Evolutionary conservation across 2,888 invertebrate genomes (phyloP).

Genomic region (Machimus rusticus): DNA sequence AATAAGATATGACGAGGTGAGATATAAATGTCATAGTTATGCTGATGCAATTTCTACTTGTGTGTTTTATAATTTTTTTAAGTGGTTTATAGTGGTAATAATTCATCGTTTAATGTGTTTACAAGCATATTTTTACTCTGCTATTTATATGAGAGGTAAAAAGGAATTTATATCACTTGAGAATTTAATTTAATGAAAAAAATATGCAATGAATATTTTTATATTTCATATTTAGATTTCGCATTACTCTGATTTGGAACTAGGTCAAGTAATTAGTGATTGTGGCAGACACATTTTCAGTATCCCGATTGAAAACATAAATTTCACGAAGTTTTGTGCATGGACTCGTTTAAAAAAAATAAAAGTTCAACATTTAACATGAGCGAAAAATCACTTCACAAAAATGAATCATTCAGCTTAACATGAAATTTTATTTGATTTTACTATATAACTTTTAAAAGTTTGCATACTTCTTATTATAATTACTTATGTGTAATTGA

Average conservation of each 20-base stretch:
- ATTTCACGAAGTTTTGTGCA: too few species aligned
- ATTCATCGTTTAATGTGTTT: background rate
- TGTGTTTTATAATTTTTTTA: background rate
- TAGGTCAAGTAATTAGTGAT: background rate
- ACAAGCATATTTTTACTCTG: background rate
- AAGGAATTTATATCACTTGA: background rate
- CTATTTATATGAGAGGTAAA: background rate
- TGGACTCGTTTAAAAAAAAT: too few species aligned
- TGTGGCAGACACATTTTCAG: background rate
- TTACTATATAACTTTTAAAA: too few species aligned
- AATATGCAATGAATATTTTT: background rate
- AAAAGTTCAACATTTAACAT: too few species aligned
- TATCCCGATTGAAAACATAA: background rate
- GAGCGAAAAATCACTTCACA: too few species aligned
- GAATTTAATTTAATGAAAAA: background rate
- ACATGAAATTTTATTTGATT: too few species aligned
- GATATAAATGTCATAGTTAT: background rate
- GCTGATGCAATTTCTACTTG: background rate
- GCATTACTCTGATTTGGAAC: background rate
- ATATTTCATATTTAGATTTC: background rate
- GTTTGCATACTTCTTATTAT: too few species aligned
- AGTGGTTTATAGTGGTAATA: background rate
- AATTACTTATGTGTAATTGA: too few species aligned
- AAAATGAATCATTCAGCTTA: too few species aligned
- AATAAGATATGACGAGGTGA: background rate